Evolutionary conservation across 2,797 vertebrate genomes (phyloP).

Genomic region (Anniella stebbinsi): DNA sequence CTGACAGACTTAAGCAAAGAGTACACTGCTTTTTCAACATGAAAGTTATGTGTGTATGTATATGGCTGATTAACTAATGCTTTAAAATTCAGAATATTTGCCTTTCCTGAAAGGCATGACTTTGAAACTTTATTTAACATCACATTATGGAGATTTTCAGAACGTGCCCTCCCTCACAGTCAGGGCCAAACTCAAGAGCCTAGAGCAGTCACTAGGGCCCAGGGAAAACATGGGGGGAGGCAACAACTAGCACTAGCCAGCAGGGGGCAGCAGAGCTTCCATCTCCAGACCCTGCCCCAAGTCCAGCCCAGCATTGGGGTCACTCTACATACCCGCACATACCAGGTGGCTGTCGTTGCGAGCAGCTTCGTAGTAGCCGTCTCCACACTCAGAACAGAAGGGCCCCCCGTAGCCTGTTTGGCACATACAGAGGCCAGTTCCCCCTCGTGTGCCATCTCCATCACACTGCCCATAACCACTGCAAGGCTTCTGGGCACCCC

Average conservation of each 20-base stretch:
- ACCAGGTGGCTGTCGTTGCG: slow-evolving; percentile 88
- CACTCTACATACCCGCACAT: slow-evolving; percentile 84
- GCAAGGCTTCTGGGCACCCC: slow-evolving; percentile 78
- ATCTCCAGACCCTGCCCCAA: slow-evolving; percentile 36
- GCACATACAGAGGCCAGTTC: slow-evolving; percentile 93
- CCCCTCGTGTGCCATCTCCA: slow-evolving; percentile 91
- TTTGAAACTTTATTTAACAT: neutral
- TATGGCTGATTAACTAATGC: neutral
- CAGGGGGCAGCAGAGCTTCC: rapidly evolving
- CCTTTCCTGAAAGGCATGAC: neutral
- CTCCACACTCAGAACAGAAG: slow-evolving; percentile 90
- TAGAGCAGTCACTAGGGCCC: neutral
- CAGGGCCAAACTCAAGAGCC: neutral
- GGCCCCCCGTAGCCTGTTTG: slow-evolving; percentile 90
- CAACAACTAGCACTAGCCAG: neutral
- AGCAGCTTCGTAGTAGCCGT: slow-evolving; percentile 91
- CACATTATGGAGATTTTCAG: neutral
- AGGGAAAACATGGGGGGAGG: neutral
- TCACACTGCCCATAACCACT: slow-evolving; percentile 84
- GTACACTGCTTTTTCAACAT: neutral
- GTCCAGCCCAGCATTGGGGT: slow-evolving; percentile 64
- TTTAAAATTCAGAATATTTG: neutral
- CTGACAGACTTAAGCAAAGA: neutral
- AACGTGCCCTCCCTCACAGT: neutral
- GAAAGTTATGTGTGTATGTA: neutral